phyloP scores from a whole-genome alignment of 2,888 invertebrate genomes.

The Diadromus collaris region DNA sequence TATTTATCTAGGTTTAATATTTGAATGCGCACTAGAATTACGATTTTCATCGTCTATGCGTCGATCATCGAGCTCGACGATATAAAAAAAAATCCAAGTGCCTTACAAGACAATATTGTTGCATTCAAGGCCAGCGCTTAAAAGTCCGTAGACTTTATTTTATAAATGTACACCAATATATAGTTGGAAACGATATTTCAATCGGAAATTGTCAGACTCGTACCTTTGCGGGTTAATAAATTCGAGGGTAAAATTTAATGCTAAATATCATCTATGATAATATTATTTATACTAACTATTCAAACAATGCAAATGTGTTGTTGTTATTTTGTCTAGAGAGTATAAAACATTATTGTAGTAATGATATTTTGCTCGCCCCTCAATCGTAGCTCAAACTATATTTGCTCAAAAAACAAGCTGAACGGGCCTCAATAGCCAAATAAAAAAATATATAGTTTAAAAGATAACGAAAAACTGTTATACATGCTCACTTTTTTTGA shows the following conservation, averaged over 20 bases:
- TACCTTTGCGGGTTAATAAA: constrained; percentile 1
- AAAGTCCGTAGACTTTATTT: constrained; percentile 27
- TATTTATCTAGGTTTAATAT: constrained; percentile 57
- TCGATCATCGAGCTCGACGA: constrained; percentile 25
- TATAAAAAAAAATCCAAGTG: constrained; percentile 52
- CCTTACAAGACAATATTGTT: constrained; percentile 61
- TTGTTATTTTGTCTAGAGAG: background rate
- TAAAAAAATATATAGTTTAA: constrained; percentile 5
- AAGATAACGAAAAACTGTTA: background rate
- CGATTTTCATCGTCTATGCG: constrained; percentile 14
- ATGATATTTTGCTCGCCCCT: constrained; percentile 2
- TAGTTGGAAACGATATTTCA: constrained; percentile 18
- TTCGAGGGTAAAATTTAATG: constrained; percentile 15
- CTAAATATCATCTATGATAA: constrained; percentile 6
- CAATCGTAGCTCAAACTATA: constrained; percentile 54
- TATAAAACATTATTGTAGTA: background rate
- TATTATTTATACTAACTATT: constrained; percentile 1
- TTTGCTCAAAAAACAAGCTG: constrained; percentile 52
- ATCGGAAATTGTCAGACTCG: constrained; percentile 20
- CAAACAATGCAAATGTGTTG: background rate
- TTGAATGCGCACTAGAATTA: constrained; percentile 17
- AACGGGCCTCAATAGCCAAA: constrained; percentile 12
- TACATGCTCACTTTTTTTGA: constrained; percentile 37
- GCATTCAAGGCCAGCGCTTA: constrained; percentile 48
- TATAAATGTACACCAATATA: constrained; percentile 19